Evolutionary conservation across 1,140 invertebrate species (phyloP), one percentile per base, ranked within the genome.

Genomic region (Aphidius ervi): DNA sequence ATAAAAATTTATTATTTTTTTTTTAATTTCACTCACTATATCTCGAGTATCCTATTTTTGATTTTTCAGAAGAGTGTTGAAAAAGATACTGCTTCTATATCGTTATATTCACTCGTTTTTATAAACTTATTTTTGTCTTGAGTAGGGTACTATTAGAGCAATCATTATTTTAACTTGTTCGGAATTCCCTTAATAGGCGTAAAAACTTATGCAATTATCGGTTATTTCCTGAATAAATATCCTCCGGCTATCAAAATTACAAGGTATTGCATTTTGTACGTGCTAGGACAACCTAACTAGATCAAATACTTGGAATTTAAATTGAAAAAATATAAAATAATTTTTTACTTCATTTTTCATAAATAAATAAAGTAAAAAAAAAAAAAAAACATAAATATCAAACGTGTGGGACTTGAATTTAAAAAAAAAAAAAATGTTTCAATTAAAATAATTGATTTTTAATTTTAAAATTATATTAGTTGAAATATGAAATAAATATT

Each of bases 191-290:
- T 77, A 77, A 74, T 62, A 58, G 74, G 76, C 47, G 68, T 67
- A 77, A 76, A 77, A 76, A 77, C 23, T 31, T 31, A 31, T 31
- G 23, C 23, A 31, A 72, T 65, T 58, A 74, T 68, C 61, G 63
- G 70, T 70, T 75, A 75, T 77, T 76, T 77, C 74, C 74, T 76
- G 70, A 76, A 74, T 75, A 74, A 73, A 78, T 73, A 65, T 64
- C 62, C 56, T 50, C 63, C 55, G 65, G 68, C 63, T 64, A 59
- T 53, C 42, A 56, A 56, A 61, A 68, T 58, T 57, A 59, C 63
- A 58, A 57, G 61, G 54, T 48, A 39, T 52, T 52, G 54, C 53
- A 67, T 65, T 61, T 59, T 47, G n/a, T 53, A 43, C 43, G 58
- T 52, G 42, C 43, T 46, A 39, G 23, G 43, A 10, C 31, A 46